A percentile compares a stretch with the other conserved stretches of the same genome.
These are phyloP conservation scores for Drosophila pseudoananassae DNA, from an alignment of 1,140 invertebrate species.

Conservation along the genomic window DNA sequence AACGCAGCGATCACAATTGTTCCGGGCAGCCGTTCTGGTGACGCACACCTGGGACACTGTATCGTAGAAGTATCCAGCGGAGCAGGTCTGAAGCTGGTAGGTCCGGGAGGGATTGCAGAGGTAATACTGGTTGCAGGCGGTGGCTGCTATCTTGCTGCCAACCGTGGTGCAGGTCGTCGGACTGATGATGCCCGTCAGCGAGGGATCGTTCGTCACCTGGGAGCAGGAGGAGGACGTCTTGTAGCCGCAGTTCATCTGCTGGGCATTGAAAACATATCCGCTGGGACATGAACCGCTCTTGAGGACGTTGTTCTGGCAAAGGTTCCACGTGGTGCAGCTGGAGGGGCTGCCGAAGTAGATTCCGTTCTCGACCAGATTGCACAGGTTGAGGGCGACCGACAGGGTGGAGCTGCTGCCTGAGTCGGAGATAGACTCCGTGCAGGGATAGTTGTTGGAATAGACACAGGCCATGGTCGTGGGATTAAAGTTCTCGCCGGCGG, in stretches of 20 bases:
- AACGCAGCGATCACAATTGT: slow-evolving; percentile 59
- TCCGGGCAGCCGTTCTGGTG: slow-evolving; percentile 33
- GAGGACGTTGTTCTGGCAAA: slow-evolving; percentile 31
- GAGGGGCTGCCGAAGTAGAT: slow-evolving; percentile 53
- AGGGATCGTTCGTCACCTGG: slow-evolving; percentile 58
- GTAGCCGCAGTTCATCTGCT: slow-evolving; percentile 41
- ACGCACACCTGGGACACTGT: slow-evolving; percentile 37
- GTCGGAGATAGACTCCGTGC: not conserved
- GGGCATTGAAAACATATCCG: slow-evolving; percentile 25
- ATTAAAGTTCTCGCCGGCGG: slow-evolving; percentile 53
- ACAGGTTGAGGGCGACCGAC: slow-evolving; percentile 43
- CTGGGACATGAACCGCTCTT: slow-evolving; percentile 26
- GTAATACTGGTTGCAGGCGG: slow-evolving; percentile 54
- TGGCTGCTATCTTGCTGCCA: slow-evolving; percentile 20
- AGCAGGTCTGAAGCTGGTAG: slow-evolving; percentile 37
- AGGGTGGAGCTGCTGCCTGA: not conserved
- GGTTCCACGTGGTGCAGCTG: slow-evolving; percentile 47
- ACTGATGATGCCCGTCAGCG: slow-evolving; percentile 6
- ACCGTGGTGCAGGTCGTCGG: slow-evolving; percentile 17
- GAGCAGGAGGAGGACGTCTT: slow-evolving; percentile 20
- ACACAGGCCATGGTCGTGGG: slow-evolving; percentile 35
- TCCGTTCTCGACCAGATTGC: slow-evolving; percentile 31
- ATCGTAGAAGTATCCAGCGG: slow-evolving; percentile 35
- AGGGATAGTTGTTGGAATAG: slow-evolving; percentile 31
- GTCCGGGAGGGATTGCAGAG: slow-evolving; percentile 6